Percentiles rank a stretch among this genome's conserved stretches.
Evolutionary conservation across 2,888 invertebrate species (phyloP).

Genomic region (Limnephilus rhombicus): DNA sequence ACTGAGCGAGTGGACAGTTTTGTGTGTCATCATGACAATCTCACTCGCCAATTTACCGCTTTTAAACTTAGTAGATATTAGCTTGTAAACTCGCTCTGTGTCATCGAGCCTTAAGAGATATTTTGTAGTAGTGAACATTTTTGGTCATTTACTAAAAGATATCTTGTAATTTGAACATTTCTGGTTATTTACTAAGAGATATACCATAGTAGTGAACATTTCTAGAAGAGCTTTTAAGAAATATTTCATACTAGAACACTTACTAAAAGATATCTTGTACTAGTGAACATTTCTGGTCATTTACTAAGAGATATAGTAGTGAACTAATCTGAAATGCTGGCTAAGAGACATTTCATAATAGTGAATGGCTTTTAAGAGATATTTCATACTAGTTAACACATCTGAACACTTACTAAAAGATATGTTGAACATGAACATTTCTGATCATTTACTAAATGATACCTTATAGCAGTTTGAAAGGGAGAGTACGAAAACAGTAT

Average conservation of each 20-base stretch:
- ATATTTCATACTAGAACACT: not conserved
- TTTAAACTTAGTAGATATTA: too few species aligned
- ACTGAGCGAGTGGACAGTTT: too few species aligned
- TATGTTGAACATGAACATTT: not conserved
- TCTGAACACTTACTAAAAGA: not conserved
- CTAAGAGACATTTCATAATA: not conserved
- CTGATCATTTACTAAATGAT: not conserved
- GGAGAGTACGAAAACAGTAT: too few species aligned
- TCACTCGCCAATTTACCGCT: too few species aligned
- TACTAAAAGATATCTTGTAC: too few species aligned
- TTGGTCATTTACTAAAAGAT: not conserved
- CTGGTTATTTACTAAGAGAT: too few species aligned
- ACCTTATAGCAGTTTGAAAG: not conserved
- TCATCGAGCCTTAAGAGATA: not conserved
- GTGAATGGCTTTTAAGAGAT: not conserved
- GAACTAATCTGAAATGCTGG: not conserved
- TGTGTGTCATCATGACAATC: too few species aligned
- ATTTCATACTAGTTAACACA: not conserved
- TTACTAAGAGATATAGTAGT: not conserved
- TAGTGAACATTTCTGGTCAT: not conserved
- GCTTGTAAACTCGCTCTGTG: too few species aligned
- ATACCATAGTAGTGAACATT: not conserved
- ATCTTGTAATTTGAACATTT: too few species aligned
- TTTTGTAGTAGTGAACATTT: not conserved
- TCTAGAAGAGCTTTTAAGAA: too few species aligned